Evolutionary conservation across 30 jellyfish, hydroid and myxozoan species (phyloP).

Genomic region (Catostylus mosaicus): DNA sequence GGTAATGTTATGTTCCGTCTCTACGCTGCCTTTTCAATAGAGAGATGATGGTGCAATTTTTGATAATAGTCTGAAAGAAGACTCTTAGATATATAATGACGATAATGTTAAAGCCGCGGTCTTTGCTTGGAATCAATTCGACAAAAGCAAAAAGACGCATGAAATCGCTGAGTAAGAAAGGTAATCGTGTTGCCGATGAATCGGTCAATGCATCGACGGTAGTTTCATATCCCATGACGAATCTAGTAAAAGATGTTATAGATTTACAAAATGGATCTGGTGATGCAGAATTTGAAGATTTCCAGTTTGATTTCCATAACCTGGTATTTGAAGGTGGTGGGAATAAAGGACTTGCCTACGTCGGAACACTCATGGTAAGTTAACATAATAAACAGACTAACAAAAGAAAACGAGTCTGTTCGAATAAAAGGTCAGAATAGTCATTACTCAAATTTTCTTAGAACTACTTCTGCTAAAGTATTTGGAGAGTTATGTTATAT

Average conservation of each 20-base stretch:
- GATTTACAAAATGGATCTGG: not conserved
- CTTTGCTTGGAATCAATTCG: not conserved
- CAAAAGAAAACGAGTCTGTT: too few relatives aligned
- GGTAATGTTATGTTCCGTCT: too few relatives aligned
- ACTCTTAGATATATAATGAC: not conserved
- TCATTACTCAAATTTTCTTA: not conserved
- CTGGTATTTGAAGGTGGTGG: slow-evolving; percentile 77
- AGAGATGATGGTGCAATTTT: too few relatives aligned
- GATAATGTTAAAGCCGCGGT: too few relatives aligned
- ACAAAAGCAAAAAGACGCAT: not conserved
- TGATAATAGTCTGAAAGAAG: not conserved
- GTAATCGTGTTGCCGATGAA: slow-evolving; percentile 22
- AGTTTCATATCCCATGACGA: slow-evolving; percentile 11
- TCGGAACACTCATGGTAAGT: slow-evolving; percentile 67
- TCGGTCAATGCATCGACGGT: slow-evolving; percentile 9
- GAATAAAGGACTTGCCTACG: slow-evolving; percentile 67
- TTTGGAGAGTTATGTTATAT: too few relatives aligned
- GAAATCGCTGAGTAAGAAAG: not conserved
- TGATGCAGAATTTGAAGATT: slow-evolving; percentile 12
- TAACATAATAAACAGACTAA: too few relatives aligned
- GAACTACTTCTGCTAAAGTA: not conserved
- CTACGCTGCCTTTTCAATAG: too few relatives aligned
- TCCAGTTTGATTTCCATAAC: slow-evolving; percentile 28
- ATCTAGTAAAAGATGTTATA: not conserved
- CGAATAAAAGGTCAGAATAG: too few relatives aligned